Evolutionary conservation across 2,113 vertebrate species (phyloP), one percentile per base, ranked within the genome.

Genomic region (Labeo catla): DNA sequence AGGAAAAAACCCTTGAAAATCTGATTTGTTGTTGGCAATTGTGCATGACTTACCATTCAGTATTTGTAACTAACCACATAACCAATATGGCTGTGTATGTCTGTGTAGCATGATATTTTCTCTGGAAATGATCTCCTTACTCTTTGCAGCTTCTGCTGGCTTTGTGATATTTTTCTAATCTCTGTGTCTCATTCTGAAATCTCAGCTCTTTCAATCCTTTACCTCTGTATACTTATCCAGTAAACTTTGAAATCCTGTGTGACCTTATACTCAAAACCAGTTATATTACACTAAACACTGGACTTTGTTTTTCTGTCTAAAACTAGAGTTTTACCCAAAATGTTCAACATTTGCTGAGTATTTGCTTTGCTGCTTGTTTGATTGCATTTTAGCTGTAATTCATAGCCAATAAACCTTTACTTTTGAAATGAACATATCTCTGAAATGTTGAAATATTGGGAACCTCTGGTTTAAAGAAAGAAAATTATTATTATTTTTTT

Each of bases 21-120:
- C 81, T 84, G 68, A 57, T 73, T 84, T 84, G 68, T 84, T 73
- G 81, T 73, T 84, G 49, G 66, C 21, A 19, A 52, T 21, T 82
- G 61, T 70, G 80, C 47, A 81, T 66, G 81, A 73, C 12, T 83
- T 66, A 11, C 0, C 23, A 39, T 39, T 83, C 13, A 21, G 12
- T 23, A 45, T 43, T 57, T 73, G 77, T 80, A 15, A 84, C 52
- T 45, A 52, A 82, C 23, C 63, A 15, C 47, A 72, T n/a, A 72
- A n/a, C 45, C 8, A 28, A 50, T 28, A 39, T 8, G 7, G 45
- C 10, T 47, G 4, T 81, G 39, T 47, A 12, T 65, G 57, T 63
- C 21, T 81, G 19, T 81, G 47, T 50, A 72, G 81, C 81, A 73
- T 84, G 66, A 73, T 23, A 8, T 19, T 39, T 83, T 43, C 47